These are phyloP conservation scores for Enoplosus armatus DNA, from an alignment of 2,797 vertebrate genomes.

Conservation along the genomic window DNA sequence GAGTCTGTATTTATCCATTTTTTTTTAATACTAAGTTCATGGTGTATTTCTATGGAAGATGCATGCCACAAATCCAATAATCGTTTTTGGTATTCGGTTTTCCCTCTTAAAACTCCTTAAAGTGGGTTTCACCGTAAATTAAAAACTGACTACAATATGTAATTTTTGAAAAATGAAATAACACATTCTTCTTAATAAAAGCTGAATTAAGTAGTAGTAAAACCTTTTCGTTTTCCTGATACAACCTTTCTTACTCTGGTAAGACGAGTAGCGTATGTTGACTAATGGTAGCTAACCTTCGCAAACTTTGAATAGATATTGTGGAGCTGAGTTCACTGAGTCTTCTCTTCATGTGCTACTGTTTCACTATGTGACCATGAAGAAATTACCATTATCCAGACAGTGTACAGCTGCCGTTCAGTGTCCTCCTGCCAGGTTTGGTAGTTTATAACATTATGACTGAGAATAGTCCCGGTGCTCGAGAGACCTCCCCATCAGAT, in stretches of 20 bases:
- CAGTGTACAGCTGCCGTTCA: slow-evolving; percentile 5
- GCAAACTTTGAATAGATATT: not conserved
- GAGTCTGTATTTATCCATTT: too few species aligned
- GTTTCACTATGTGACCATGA: not conserved
- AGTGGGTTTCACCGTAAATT: not conserved
- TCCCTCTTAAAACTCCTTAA: not conserved
- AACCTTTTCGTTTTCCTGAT: not conserved
- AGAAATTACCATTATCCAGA: not conserved
- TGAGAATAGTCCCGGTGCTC: slow-evolving; percentile 21
- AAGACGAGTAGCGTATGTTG: not conserved
- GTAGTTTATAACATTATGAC: slow-evolving; percentile 38
- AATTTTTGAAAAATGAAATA: not conserved
- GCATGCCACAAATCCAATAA: not conserved
- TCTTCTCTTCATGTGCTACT: not conserved
- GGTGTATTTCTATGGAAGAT: not conserved
- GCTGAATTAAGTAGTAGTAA: not conserved
- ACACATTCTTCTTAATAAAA: not conserved
- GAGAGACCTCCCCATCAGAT: slow-evolving; percentile 21
- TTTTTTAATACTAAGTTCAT: too few species aligned
- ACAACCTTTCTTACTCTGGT: not conserved
- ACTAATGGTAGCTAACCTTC: not conserved
- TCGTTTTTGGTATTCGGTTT: not conserved
- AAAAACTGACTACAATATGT: not conserved
- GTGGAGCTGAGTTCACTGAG: not conserved
- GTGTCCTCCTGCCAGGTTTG: slow-evolving; percentile 31